Evolutionary conservation across 1,140 invertebrate genomes (phyloP).

Genomic region (Drosophila setifemur): DNA sequence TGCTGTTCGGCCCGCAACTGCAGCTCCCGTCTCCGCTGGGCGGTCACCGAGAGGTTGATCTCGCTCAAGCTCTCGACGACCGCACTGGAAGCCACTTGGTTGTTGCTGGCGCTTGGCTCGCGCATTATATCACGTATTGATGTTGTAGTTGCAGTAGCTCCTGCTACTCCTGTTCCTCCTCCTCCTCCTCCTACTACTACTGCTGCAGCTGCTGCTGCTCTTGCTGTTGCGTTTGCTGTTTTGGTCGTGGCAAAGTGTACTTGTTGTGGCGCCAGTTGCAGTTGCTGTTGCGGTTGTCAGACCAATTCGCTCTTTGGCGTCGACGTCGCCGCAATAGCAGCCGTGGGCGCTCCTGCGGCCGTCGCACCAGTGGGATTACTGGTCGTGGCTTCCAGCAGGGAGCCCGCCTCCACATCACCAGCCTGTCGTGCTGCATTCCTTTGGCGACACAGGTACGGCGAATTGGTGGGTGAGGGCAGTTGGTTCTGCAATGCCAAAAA

Average conservation of each 20-base stretch:
- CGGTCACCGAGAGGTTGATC: constrained; percentile 59
- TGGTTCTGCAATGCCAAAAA: constrained; percentile 84
- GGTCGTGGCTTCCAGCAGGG: constrained; percentile 58
- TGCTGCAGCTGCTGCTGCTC: constrained; percentile 19
- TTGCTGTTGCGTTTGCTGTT: constrained; percentile 21
- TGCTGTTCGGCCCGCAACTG: constrained; percentile 67
- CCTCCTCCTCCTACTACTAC: constrained; percentile 3
- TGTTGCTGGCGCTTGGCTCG: constrained; percentile 52
- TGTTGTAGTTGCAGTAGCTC: constrained; percentile 18
- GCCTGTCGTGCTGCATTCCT: constrained; percentile 84
- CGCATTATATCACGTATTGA: constrained; percentile 69
- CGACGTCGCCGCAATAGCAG: constrained; percentile 34
- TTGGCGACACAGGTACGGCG: constrained; percentile 90
- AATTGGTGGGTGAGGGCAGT: constrained; percentile 88
- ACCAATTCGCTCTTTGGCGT: constrained; percentile 68
- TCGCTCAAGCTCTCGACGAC: no score
- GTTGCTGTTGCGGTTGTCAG: constrained; percentile 61
- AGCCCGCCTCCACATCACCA: constrained; percentile 78
- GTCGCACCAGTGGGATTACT: constrained; percentile 22
- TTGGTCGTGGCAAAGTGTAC: constrained; percentile 60
- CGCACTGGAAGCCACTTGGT: constrained; percentile 54
- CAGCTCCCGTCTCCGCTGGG: constrained; percentile 66
- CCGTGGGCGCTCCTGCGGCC: constrained; percentile 1
- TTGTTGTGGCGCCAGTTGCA: constrained; percentile 38
- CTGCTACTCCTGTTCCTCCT: constrained; percentile 26